A percentile compares a stretch with the other conserved stretches of the same genome.
Evolutionary conservation across 2,797 vertebrate genomes (phyloP).

Genomic region (Lophius americanus): DNA sequence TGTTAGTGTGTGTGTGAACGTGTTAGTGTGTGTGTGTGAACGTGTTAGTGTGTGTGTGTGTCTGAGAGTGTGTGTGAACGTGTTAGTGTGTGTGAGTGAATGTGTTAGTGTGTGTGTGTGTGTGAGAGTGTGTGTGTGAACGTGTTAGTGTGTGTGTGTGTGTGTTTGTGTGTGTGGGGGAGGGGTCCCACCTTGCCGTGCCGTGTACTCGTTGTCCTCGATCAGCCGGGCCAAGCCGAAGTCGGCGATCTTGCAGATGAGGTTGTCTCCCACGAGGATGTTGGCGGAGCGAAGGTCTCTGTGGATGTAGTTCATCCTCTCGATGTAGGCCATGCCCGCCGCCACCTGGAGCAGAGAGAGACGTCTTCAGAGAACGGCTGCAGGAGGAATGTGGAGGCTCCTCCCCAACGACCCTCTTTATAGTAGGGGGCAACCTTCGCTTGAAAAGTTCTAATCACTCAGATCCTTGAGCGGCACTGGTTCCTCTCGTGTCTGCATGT

Average conservation of each 20-base stretch:
- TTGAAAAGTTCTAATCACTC: too few relatives aligned
- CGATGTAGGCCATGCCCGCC: conserved; percentile 97
- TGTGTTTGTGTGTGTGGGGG: neutral
- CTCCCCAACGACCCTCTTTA: too few relatives aligned
- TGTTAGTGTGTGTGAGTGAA: neutral
- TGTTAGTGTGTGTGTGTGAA: neutral
- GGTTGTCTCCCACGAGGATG: conserved; percentile 93
- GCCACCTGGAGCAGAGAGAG: conserved; percentile 82
- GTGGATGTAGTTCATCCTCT: conserved; percentile 99
- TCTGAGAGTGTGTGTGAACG: neutral
- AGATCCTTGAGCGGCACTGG: too few relatives aligned
- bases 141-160: neutral
- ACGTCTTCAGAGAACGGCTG: too few relatives aligned
- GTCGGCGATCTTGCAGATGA: conserved; percentile 97
- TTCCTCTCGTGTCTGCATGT: too few relatives aligned
- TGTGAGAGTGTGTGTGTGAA: conserved; percentile 1
- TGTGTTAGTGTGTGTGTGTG: conserved; percentile 7
- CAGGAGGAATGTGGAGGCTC: too few relatives aligned
- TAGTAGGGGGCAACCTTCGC: too few relatives aligned
- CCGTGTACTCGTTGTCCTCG: conserved; percentile 97
- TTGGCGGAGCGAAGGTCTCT: conserved; percentile 95
- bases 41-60: conserved; percentile 5
- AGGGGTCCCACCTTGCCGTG: conserved; percentile 88
- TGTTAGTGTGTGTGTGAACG: too few relatives aligned
- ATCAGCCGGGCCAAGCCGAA: conserved; percentile 95